Base-by-base conservation (phyloP, 2,888 invertebrate genomes). In the Megamerina dolium region DNA sequence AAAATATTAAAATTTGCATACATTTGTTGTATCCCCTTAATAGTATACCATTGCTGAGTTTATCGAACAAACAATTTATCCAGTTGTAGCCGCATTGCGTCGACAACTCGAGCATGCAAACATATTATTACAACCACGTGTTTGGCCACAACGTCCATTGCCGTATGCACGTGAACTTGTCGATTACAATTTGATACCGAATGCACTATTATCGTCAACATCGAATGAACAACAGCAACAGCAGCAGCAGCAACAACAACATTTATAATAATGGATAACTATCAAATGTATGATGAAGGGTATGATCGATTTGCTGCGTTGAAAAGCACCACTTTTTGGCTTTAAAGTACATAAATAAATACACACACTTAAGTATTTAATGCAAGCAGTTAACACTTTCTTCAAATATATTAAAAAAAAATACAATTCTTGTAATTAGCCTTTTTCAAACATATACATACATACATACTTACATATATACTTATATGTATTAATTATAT, bases 51-150 rank as follows among this genome's bases (percentile, higher is more conserved):
- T 82, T 38, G 70, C 74, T 0, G 83, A 83, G 59, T 83, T 82
- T 76, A 74, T 83, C 23, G 82, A 83, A 54, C 81, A 81, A 59
- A 74, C 76, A 52, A 75, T 83, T 36, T 80, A 79, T 64, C 81
- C 82, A 35, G 56, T 51, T 49, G 64, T 72, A 18, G 57, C 48
- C 37, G 60, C 63, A 47, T 60, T 83, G 43, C 78, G 79, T 47
- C 72, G 73, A 43, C 72, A 82, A 49, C 73, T 78, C 50, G 74
- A 73, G 32, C 73, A 75, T 51, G 77, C 78, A 13, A 64, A 73
- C 34, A 64, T 65, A 30, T 63, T 83, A 23, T 73, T 77, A 55
- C 70, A 70, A 46, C 70, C 74, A 18, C 74, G 74, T 51, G 70
- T 70, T 20, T 82, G 82, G 82, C 77, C 79, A 1, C 69, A 74